phyloP scores from a whole-genome alignment of 1,140 invertebrate species.

The Drosophila ananassae region DNA sequence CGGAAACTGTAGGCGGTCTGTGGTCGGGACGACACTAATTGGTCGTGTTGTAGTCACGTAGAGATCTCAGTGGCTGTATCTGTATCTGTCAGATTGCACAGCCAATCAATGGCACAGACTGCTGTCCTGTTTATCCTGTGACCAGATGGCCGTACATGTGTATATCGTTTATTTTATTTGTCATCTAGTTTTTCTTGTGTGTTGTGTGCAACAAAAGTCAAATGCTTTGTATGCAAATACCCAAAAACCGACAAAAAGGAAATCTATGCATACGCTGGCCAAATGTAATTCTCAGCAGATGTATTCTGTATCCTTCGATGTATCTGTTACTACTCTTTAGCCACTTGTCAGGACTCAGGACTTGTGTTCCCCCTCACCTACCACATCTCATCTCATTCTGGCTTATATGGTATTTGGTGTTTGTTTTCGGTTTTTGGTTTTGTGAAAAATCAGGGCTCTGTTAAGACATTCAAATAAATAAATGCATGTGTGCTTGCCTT shows the following conservation, averaged over 20 bases:
- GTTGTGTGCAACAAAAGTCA: conserved; percentile 64
- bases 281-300: conserved; percentile 12
- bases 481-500: conserved; percentile 23
- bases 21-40: conserved; percentile 66
- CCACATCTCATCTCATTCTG: conserved; percentile 1
- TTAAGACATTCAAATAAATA: conserved; percentile 41
- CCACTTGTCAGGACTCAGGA: conserved; percentile 33
- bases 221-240: conserved; percentile 73
- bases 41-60: conserved; percentile 77
- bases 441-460: conserved; percentile 29
- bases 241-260: conserved; percentile 34
- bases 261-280: conserved; percentile 38
- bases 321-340: conserved; percentile 37
- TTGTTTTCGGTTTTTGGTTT: conserved; percentile 44
- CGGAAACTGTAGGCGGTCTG: conserved; percentile 23
- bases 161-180: conserved; percentile 76
- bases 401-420: conserved; percentile 50
- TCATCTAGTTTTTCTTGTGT: conserved; percentile 57
- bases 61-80: conserved; percentile 24
- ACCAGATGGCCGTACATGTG: conserved; percentile 46
- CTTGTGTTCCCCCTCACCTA: no score
- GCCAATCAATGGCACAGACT: conserved; percentile 46
- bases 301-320: conserved; percentile 11
- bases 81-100: conserved; percentile 37
- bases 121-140: conserved; percentile 29